Conservation (phyloP, 2,888 invertebrate species). For the Synergus japonicus region DNA sequence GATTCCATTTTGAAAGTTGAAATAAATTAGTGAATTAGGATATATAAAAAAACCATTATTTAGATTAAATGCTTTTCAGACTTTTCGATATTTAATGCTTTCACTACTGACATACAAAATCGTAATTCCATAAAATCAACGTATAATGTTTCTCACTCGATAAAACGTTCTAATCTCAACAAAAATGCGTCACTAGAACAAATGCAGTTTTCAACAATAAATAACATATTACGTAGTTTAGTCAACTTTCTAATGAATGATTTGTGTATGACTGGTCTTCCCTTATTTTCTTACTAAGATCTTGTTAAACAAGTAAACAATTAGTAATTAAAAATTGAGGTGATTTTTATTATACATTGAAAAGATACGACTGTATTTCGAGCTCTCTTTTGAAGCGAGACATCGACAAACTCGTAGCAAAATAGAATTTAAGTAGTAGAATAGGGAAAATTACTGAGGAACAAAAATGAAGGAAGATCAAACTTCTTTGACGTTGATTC, state of each 20-base stretch:
- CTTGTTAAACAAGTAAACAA: background rate
- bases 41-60: background rate
- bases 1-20: background rate
- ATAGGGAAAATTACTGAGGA: conserved; percentile 20
- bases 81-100: conserved; percentile 38
- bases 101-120: conserved; percentile 38
- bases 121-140: conserved; percentile 34
- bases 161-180: conserved; percentile 36
- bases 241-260: conserved; percentile 21
- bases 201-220: conserved; percentile 36
- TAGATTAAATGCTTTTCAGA: conserved; percentile 23
- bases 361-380: conserved; percentile 20
- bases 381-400: conserved; percentile 12
- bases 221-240: conserved; percentile 28
- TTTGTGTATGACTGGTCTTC: background rate
- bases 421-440: conserved; percentile 34
- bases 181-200: conserved; percentile 26
- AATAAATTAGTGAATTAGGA: background rate
- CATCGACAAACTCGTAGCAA: conserved; percentile 29
- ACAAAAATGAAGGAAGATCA: conserved; percentile 29
- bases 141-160: conserved; percentile 28
- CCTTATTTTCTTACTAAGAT: background rate
- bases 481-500: conserved; percentile 47
- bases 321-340: conserved; percentile 12
- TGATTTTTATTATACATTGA: conserved; percentile 26